Conservation (phyloP, 2,113 vertebrate species). For the Myxocyprinus asiaticus region DNA sequence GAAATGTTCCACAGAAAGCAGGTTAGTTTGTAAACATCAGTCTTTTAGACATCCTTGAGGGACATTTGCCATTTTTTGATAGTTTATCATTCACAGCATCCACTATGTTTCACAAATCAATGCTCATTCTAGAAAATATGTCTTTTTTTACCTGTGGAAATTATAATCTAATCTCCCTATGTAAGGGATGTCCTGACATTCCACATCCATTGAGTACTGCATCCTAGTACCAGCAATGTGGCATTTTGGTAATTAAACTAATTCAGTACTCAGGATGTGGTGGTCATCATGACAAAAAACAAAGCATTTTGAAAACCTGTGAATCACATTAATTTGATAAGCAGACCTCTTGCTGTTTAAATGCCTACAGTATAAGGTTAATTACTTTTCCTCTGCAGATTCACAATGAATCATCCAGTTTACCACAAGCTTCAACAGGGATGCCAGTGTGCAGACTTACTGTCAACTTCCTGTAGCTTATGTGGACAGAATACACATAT, state of each 20-base stretch:
- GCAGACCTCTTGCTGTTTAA: constrained; percentile 17
- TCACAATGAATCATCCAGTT: constrained; percentile 52
- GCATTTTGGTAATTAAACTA: not conserved
- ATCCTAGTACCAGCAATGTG: constrained; percentile 3
- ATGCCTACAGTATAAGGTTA: constrained; percentile 22
- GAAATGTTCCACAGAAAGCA: not conserved
- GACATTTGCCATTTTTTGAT: too few species aligned
- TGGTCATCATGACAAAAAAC: too few species aligned
- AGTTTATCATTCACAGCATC: too few species aligned
- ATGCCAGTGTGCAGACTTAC: constrained; percentile 9
- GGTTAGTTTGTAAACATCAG: too few species aligned
- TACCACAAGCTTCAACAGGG: constrained; percentile 41
- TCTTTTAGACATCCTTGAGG: too few species aligned
- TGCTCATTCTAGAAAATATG: too few species aligned
- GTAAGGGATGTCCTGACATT: constrained; percentile 21
- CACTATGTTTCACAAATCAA: too few species aligned
- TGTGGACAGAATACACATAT: constrained; percentile 24
- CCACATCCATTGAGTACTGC: not conserved
- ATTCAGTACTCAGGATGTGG: too few species aligned
- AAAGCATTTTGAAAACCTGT: not conserved
- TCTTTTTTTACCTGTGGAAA: constrained; percentile 38
- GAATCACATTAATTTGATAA: constrained; percentile 52
- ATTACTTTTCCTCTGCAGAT: constrained; percentile 45
- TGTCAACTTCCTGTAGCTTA: constrained; percentile 42
- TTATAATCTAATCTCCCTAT: not conserved